Conservation (phyloP, 2,797 vertebrate genomes). For the Gambelia wislizenii region DNA sequence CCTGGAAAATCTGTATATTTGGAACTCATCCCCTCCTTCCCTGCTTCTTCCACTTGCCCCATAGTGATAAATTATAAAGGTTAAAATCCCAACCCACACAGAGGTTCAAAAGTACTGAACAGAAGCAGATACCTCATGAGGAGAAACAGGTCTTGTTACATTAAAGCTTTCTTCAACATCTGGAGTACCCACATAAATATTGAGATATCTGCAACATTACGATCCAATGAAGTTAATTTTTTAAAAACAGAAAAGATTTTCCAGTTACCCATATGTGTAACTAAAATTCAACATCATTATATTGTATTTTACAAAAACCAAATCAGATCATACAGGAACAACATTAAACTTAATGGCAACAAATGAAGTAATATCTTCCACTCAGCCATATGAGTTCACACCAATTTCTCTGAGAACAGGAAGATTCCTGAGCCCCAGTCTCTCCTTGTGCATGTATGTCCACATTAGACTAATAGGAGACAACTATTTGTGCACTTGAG, state of each 20-base stretch:
- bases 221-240: background rate
- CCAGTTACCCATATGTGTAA: background rate
- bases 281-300: background rate
- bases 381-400: background rate
- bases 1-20: background rate
- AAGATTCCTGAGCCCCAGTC: background rate
- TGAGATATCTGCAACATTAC: constrained; percentile 89
- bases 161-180: constrained; percentile 99
- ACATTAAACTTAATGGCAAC: background rate
- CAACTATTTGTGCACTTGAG: too few relatives aligned
- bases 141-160: constrained; percentile 95
- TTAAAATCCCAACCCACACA: background rate
- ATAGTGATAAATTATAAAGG: background rate
- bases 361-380: background rate
- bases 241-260: background rate
- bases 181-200: constrained; percentile 97
- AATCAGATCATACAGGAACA: background rate
- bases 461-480: background rate
- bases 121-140: constrained; percentile 88
- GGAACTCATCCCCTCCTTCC: too few relatives aligned
- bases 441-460: background rate
- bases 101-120: background rate
- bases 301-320: background rate
- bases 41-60: background rate
- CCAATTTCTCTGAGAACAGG: background rate